Conservation (phyloP, 2,113 vertebrate species). For the Lepisosteus oculatus region DNA sequence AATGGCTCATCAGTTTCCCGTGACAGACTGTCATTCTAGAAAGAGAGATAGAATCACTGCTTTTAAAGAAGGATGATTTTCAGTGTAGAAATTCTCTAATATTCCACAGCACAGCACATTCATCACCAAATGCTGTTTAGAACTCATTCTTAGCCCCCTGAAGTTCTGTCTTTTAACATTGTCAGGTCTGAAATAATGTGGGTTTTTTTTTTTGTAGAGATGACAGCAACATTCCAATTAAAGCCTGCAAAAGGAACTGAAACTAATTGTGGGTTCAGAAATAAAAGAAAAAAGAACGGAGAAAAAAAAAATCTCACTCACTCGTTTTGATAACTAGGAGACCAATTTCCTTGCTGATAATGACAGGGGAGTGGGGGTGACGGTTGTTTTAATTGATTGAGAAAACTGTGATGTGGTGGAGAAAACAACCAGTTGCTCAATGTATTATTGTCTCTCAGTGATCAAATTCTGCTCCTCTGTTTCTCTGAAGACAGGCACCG, state of each 20-base stretch:
- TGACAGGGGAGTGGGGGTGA: not conserved
- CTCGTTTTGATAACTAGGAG: conserved; percentile 2
- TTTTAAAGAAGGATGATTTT: conserved; percentile 17
- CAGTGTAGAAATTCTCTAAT: conserved; percentile 4
- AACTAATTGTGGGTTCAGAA: conserved; percentile 10
- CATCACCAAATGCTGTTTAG: conserved; percentile 15
- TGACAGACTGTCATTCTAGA: conserved; percentile 1
- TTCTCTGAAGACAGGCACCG: not conserved
- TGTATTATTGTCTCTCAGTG: too few species aligned
- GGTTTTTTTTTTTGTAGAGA: not conserved
- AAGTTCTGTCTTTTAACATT: conserved; percentile 14
- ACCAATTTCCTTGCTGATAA: not conserved
- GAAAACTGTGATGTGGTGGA: too few species aligned
- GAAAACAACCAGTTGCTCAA: too few species aligned
- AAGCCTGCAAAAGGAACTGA: not conserved
- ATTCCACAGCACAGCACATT: not conserved
- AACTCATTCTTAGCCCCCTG: not conserved
- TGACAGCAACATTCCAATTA: conserved; percentile 27
- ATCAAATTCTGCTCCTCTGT: too few species aligned
- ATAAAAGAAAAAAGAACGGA: not conserved
- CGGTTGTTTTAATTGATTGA: too few species aligned
- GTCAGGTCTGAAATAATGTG: conserved; percentile 14
- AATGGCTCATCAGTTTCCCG: conserved; percentile 1
- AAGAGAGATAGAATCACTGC: not conserved
- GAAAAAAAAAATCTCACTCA: not conserved